These are phyloP conservation scores for Rostratula benghalensis DNA, from an alignment of 2,113 vertebrate species.

Conservation along the genomic window DNA sequence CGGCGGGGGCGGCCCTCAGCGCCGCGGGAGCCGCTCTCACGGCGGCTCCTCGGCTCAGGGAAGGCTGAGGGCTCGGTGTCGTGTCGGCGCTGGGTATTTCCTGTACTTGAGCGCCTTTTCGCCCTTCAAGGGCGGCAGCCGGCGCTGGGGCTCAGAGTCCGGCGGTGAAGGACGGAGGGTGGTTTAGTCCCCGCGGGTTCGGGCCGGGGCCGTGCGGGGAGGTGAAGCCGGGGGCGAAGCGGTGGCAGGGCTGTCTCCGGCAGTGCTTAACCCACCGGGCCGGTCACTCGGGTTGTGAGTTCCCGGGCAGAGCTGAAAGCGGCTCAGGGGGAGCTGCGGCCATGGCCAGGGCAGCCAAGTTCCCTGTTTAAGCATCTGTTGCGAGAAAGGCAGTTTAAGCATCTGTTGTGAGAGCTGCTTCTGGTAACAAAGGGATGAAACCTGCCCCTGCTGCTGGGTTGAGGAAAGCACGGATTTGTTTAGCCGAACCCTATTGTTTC, in stretches of 20 bases:
- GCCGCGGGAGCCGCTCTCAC: background rate
- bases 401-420: fast-evolving
- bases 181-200: background rate
- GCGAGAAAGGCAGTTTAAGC: fast-evolving
- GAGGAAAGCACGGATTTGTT: fast-evolving
- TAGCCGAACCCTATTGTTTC: fast-evolving
- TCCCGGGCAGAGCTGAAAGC: background rate
- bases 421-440: fast-evolving
- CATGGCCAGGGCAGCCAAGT: fast-evolving
- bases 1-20: background rate
- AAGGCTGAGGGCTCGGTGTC: background rate
- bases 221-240: background rate
- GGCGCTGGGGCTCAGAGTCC: background rate
- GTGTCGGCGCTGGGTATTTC: background rate
- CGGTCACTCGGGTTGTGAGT: fast-evolving
- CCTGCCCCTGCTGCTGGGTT: background rate
- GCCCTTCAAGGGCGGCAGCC: fast-evolving
- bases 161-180: fast-evolving
- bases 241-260: background rate
- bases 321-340: fast-evolving
- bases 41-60: background rate
- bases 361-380: fast-evolving
- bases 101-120: background rate
- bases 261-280: fast-evolving
- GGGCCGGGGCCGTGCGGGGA: background rate